A percentile compares a stretch with the other conserved stretches of the same genome.
phyloP scores from a whole-genome alignment of 1,140 invertebrate genomes.

The Venturia canescens region DNA sequence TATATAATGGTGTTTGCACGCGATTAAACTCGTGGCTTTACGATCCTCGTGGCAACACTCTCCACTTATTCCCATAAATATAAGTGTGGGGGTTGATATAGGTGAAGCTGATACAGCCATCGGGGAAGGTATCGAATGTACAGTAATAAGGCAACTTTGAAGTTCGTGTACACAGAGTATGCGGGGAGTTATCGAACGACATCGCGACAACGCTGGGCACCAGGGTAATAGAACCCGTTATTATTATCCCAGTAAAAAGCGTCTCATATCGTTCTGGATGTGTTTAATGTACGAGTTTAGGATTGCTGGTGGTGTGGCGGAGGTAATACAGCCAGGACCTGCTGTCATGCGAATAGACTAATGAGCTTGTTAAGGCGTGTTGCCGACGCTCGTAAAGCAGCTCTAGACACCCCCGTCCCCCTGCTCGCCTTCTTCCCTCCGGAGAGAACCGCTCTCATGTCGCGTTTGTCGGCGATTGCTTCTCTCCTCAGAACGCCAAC shows the following conservation, averaged over 20 bases:
- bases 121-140: constrained; percentile 27
- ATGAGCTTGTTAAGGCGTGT: constrained; percentile 69
- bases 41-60: constrained; percentile 40
- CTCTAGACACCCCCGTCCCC: constrained; percentile 19
- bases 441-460: constrained; percentile 21
- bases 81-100: constrained; percentile 10
- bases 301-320: background rate
- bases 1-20: constrained; percentile 48
- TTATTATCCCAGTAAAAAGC: constrained; percentile 55
- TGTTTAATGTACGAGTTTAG: constrained; percentile 6
- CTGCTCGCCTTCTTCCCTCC: background rate
- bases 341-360: constrained; percentile 69
- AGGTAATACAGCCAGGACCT: constrained; percentile 21
- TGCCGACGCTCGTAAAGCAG: constrained; percentile 56
- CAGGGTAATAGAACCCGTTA: constrained; percentile 60
- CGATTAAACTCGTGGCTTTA: constrained; percentile 60
- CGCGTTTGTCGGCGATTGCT: constrained; percentile 47
- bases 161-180: background rate
- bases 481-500: constrained; percentile 14
- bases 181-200: constrained; percentile 30
- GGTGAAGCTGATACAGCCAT: constrained; percentile 24
- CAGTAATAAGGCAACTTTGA: background rate
- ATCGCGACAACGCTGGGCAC: constrained; percentile 45
- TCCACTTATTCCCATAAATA: constrained; percentile 25
- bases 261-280: constrained; percentile 38